Evolutionary conservation across 2,888 invertebrate species (phyloP).

Genomic region (Smittia sp.): DNA sequence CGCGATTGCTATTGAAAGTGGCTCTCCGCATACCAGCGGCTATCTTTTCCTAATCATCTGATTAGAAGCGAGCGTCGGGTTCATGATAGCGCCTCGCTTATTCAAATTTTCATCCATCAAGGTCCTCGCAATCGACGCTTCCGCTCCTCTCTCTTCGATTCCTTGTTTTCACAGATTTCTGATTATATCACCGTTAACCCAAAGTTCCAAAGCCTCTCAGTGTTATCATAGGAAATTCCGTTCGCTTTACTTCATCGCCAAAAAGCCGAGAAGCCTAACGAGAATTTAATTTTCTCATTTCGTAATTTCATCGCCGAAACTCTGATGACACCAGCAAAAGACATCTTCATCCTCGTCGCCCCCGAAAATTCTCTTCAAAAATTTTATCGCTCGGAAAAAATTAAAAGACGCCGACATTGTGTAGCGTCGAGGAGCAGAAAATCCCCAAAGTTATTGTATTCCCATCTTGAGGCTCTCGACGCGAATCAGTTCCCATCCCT

Average conservation of each 20-base stretch:
- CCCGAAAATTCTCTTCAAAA: conserved; percentile 10
- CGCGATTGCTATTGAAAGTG: too few relatives aligned
- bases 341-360: not conserved
- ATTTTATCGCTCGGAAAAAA: conserved; percentile 29
- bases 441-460: conserved; percentile 32
- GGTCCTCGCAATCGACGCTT: too few relatives aligned
- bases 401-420: not conserved
- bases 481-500: conserved; percentile 26
- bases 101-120: too few relatives aligned
- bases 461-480: not conserved
- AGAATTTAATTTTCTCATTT: conserved; percentile 27
- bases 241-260: not conserved
- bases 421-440: not conserved
- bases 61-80: too few relatives aligned
- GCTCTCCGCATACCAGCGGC: too few relatives aligned
- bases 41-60: too few relatives aligned
- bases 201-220: not conserved
- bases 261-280: not conserved
- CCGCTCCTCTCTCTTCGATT: too few relatives aligned
- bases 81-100: too few relatives aligned
- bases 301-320: not conserved
- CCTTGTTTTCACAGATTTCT: too few relatives aligned
- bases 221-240: conserved; percentile 14
- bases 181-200: not conserved
- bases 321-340: conserved; percentile 18